Evolutionary conservation across 2,888 invertebrate species (phyloP), one percentile per base, ranked within the genome.

Genomic region (Lepidocyrtoides sp.): DNA sequence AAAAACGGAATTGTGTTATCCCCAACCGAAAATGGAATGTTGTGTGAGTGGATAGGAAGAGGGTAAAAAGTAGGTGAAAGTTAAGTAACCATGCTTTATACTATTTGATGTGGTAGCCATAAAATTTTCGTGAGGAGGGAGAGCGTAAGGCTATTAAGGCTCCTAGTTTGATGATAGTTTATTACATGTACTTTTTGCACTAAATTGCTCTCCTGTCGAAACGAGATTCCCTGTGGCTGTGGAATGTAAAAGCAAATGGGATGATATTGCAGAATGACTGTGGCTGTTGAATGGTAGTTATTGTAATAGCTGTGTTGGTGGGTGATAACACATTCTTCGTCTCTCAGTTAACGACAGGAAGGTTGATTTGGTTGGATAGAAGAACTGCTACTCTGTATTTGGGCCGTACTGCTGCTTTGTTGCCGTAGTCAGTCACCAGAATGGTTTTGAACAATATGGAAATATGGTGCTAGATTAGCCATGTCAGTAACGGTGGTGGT

Each of bases 191-290:
- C 88, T 88, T 82, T 87, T 88, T 88, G 81, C 57, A 36, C 54
- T 88, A 88, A 88, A 88, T 88, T 88, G 81, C 82, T 82, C 87
- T 87, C 87, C 79, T 87, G 87, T 87, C 87, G 87, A 87, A 87
- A 87, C 87, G 63, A 66, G 75, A 86, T 86, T 86, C 75, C 75
- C 86, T 75, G 51, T 86, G 86, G 86, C 77, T 87, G 83, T 63
- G 66, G 69, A 84, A 84, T 48, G 83, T 51, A 84, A 75, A 79
- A 84, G 83, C 66, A 84, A 84, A 84, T 82, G 81, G 81, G 60
- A 60, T 75, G 60, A n/a, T 14, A 36, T 36, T n/a, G 32, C 66
- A 66, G 32, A 14, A 69, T 41, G 32, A 8, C n/a, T n/a, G n/a
- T n/a, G n/a, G 51, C 26, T 48, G 26, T 20, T 23, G 60, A 60